Percentiles rank a stretch among this genome's conserved stretches.
Conservation (phyloP, 2,888 invertebrate species). For the Smittia aterrima region DNA sequence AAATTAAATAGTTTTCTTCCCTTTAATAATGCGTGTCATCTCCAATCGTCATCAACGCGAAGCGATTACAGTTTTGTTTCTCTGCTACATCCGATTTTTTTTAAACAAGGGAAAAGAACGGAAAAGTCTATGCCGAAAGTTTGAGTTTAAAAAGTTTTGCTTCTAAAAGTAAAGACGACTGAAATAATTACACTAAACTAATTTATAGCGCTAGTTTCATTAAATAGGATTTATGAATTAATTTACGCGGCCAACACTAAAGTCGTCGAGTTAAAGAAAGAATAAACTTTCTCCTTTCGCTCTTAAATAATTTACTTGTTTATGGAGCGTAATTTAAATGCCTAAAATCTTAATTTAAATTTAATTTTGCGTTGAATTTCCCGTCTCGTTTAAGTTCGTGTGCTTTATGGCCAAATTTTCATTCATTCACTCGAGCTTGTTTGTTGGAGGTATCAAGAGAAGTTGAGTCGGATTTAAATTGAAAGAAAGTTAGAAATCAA, state of each 20-base stretch:
- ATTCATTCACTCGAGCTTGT: background rate
- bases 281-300: background rate
- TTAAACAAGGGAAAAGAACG: background rate
- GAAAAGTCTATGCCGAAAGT: background rate
- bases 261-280: background rate
- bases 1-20: constrained; percentile 33
- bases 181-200: constrained; percentile 11
- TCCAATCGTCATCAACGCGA: background rate
- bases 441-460: background rate
- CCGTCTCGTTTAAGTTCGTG: background rate
- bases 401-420: constrained; percentile 8
- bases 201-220: background rate
- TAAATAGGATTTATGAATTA: constrained; percentile 1
- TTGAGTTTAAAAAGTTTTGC: constrained; percentile 8
- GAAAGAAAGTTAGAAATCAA: background rate
- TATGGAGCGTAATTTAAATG: constrained; percentile 15
- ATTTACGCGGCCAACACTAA: constrained; percentile 7
- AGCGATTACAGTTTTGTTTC: constrained; percentile 25
- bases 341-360: constrained; percentile 27
- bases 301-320: background rate
- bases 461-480: too few species aligned
- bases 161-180: background rate
- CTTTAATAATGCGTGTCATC: background rate
- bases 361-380: background rate
- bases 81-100: constrained; percentile 22